Percentiles rank a stretch among this genome's conserved stretches.
Evolutionary conservation across 2,888 invertebrate genomes (phyloP).

Genomic region (Melanophora roralis): DNA sequence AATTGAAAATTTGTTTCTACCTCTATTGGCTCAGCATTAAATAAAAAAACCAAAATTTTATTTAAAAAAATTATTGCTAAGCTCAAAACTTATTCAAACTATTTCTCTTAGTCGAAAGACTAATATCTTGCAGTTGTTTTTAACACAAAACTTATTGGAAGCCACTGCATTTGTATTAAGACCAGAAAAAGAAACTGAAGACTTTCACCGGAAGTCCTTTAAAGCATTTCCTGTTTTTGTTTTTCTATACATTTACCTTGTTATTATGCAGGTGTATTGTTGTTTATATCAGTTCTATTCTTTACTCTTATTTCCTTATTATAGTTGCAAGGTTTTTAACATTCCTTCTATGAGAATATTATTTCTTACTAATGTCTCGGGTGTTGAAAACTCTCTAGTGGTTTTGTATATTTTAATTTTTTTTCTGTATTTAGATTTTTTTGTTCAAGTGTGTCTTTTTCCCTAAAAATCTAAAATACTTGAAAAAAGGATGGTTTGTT

Average conservation of each 20-base stretch:
- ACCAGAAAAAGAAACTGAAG: not conserved
- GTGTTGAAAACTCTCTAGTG: slow-evolving; percentile 18
- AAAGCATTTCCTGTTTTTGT: slow-evolving; percentile 74
- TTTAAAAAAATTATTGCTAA: too few relatives aligned
- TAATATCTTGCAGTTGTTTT: too few relatives aligned
- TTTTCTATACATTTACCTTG: slow-evolving; percentile 59
- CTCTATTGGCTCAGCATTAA: too few relatives aligned
- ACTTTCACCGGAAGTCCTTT: slow-evolving; percentile 71
- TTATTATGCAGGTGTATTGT: not conserved
- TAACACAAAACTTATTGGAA: too few relatives aligned
- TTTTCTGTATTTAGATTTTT: not conserved
- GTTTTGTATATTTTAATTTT: not conserved
- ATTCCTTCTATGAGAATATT: not conserved
- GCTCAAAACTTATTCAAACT: too few relatives aligned
- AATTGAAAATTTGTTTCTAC: too few relatives aligned
- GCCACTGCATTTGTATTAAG: too few relatives aligned
- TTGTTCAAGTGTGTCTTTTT: not conserved
- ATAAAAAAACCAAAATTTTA: too few relatives aligned
- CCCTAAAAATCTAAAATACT: not conserved
- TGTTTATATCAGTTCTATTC: not conserved
- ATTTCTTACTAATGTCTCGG: slow-evolving; percentile 1
- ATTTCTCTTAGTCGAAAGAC: too few relatives aligned
- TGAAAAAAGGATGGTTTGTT: not conserved
- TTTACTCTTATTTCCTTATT: not conserved
- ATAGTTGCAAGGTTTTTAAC: not conserved